Evolutionary conservation across 2,888 invertebrate species (phyloP).

Genomic region (Myopa tessellatipennis): DNA sequence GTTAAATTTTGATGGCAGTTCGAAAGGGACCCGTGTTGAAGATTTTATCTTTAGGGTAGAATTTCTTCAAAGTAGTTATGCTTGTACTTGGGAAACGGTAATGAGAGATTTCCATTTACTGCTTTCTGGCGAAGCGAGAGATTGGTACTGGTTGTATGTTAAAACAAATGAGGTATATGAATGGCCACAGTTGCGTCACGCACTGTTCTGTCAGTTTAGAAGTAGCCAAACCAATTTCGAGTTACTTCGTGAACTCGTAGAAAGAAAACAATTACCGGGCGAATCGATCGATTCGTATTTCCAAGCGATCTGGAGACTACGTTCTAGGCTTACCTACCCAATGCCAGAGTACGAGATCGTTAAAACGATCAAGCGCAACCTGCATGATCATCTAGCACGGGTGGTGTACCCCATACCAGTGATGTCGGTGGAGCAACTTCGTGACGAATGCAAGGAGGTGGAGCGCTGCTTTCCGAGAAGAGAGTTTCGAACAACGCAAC

Average conservation of each 20-base stretch:
- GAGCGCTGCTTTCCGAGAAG: background rate
- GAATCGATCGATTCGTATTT: too few relatives aligned
- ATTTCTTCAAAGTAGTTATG: conserved; percentile 3
- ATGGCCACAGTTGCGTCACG: background rate
- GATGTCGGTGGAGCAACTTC: background rate
- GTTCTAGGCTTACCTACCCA: too few relatives aligned
- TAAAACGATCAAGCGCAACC: too few relatives aligned
- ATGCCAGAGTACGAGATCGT: too few relatives aligned
- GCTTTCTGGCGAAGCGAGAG: background rate
- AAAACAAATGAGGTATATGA: background rate
- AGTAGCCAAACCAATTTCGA: too few relatives aligned
- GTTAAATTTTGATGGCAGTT: background rate
- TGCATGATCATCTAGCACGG: background rate
- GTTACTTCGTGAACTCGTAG: too few relatives aligned
- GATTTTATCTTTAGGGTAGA: conserved; percentile 9
- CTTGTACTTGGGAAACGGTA: background rate
- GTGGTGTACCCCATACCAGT: background rate
- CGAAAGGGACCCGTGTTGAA: background rate
- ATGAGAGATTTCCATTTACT: background rate
- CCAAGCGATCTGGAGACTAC: too few relatives aligned
- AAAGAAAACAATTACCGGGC: too few relatives aligned
- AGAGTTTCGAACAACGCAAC: background rate
- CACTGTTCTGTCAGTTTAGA: too few relatives aligned
- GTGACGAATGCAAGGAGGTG: background rate
- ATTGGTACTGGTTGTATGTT: conserved; percentile 10